These are phyloP conservation scores for Zaprionus africanus DNA, from an alignment of 1,140 invertebrate species.

Conservation along the genomic window DNA sequence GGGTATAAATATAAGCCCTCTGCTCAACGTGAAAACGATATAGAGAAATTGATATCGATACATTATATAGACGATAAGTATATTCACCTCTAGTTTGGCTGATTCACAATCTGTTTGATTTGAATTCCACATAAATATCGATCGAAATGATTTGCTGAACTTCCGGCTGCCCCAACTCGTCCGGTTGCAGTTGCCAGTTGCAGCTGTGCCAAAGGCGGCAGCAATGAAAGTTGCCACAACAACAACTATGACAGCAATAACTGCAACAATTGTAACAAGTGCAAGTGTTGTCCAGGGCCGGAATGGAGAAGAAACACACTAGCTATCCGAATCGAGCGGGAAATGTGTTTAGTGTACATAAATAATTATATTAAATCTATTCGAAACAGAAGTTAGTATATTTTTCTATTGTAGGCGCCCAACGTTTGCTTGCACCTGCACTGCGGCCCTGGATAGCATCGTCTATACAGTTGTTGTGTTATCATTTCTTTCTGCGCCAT, in stretches of 20 bases:
- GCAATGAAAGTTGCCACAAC: conserved; percentile 55
- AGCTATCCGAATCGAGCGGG: too few species aligned
- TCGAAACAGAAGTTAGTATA: background rate
- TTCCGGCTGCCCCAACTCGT: conserved; percentile 26
- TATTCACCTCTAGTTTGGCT: background rate
- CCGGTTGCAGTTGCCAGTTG: conserved; percentile 14
- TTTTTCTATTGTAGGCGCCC: background rate
- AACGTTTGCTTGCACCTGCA: background rate
- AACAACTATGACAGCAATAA: background rate
- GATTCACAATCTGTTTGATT: conserved; percentile 3
- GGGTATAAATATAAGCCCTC: background rate
- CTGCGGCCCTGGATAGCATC: conserved; percentile 2
- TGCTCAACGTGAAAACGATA: background rate
- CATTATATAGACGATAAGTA: background rate
- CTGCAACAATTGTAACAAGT: background rate
- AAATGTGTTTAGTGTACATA: too few species aligned
- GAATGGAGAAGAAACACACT: background rate
- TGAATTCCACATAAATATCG: conserved; percentile 30
- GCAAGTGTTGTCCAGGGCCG: conserved; percentile 3
- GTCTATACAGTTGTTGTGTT: conserved; percentile 12
- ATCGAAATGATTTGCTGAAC: conserved; percentile 8
- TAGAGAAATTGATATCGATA: background rate
- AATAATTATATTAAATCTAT: too few species aligned
- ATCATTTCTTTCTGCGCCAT: conserved; percentile 25
- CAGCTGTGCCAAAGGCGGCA: conserved; percentile 23